Conservation (phyloP, 2,888 invertebrate genomes). For the Odontocerum albicorne region DNA sequence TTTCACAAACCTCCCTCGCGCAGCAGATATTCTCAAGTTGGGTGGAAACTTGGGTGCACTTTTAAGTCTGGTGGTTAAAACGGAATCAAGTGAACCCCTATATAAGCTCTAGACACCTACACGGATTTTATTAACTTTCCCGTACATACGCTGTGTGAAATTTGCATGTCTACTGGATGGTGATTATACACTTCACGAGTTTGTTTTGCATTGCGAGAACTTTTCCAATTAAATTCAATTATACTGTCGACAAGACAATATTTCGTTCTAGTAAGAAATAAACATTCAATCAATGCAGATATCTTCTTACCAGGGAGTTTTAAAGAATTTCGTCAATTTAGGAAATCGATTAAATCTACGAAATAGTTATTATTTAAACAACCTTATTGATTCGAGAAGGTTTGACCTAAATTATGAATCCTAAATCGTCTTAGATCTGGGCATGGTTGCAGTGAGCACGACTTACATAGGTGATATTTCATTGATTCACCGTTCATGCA, state of each 20-base stretch:
- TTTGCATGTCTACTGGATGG: slow-evolving; percentile 30
- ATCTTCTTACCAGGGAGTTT: no score
- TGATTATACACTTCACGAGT: slow-evolving; percentile 20
- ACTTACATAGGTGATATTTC: no score
- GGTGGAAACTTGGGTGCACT: slow-evolving; percentile 23
- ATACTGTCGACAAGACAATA: slow-evolving; percentile 6
- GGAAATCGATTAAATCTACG: no score
- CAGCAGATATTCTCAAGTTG: slow-evolving; percentile 21
- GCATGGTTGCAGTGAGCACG: no score
- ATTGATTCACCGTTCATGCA: no score
- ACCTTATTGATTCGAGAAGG: no score
- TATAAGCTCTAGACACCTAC: slow-evolving; percentile 15
- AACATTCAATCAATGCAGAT: no score
- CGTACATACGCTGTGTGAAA: slow-evolving; percentile 22
- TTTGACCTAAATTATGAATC: no score
- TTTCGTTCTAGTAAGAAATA: no score
- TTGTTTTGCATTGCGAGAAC: slow-evolving; percentile 20
- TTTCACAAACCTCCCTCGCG: slow-evolving; percentile 18
- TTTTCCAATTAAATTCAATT: slow-evolving; percentile 32
- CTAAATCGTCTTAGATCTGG: no score
- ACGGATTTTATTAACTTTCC: slow-evolving; percentile 31
- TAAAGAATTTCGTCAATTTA: no score
- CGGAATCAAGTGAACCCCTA: slow-evolving; percentile 29
- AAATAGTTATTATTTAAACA: no score
- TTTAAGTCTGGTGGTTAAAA: slow-evolving; percentile 31